These are phyloP conservation scores for Notiomystis cincta DNA, from an alignment of 2,113 vertebrate species.

Conservation along the genomic window DNA sequence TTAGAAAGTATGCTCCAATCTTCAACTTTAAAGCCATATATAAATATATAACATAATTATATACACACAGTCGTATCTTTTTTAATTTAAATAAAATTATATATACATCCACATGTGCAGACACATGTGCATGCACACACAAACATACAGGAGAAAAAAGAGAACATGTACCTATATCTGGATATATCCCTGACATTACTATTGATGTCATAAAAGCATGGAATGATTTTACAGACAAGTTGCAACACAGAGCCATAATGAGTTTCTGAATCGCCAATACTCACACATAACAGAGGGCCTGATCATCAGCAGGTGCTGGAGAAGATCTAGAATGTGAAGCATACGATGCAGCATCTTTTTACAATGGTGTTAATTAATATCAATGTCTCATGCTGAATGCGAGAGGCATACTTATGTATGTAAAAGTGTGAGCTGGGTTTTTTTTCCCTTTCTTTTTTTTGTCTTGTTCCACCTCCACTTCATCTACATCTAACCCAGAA, in stretches of 20 bases:
- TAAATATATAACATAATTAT: background rate
- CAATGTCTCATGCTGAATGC: slow-evolving; percentile 75
- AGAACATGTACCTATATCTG: slow-evolving; percentile 70
- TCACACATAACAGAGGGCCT: slow-evolving; percentile 96
- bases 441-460: background rate
- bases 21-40: background rate
- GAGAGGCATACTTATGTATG: slow-evolving; percentile 69
- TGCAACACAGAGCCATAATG: slow-evolving; percentile 72
- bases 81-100: background rate
- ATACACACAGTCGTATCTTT: background rate
- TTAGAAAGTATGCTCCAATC: background rate
- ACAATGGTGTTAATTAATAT: slow-evolving; percentile 80
- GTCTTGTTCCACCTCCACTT: slow-evolving; percentile 27
- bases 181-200: slow-evolving; percentile 72
- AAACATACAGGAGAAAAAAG: background rate
- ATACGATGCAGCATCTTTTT: slow-evolving; percentile 83
- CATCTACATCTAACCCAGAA: slow-evolving; percentile 66
- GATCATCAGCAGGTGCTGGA: slow-evolving; percentile 90
- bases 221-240: slow-evolving; percentile 72
- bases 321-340: slow-evolving; percentile 97
- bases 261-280: slow-evolving; percentile 85
- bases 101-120: background rate
- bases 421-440: slow-evolving; percentile 56
- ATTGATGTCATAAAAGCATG: slow-evolving; percentile 66
- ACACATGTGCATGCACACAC: background rate